These are phyloP conservation scores for Diorhabda sublineata DNA, from an alignment of 1,140 invertebrate species.

Conservation along the genomic window DNA sequence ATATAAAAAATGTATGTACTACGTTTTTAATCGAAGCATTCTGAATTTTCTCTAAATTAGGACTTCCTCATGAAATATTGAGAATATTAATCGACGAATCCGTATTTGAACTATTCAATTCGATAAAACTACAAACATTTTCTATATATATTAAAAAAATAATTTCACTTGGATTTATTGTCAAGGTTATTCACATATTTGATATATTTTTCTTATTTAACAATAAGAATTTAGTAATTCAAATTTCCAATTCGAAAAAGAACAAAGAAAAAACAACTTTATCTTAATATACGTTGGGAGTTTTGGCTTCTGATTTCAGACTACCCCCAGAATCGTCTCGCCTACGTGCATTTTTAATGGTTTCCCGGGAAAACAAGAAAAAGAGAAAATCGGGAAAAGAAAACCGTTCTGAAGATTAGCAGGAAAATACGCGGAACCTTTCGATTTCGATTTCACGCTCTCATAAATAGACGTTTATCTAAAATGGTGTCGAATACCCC, in stretches of 20 bases:
- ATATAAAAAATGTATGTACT: no score
- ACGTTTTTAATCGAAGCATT: no score
- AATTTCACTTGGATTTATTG: no score
- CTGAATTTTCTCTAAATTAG: no score
- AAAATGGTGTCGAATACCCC: neutral
- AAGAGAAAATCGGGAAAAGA: conserved; percentile 2
- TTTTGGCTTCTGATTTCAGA: neutral
- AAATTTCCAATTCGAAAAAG: neutral
- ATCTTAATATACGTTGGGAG: neutral
- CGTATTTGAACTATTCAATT: no score
- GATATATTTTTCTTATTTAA: no score
- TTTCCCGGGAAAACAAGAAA: conserved; percentile 1
- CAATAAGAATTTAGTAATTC: no score
- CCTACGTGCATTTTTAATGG: neutral
- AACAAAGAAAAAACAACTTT: neutral
- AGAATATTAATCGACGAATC: no score
- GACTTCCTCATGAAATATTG: no score
- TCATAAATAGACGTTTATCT: conserved; percentile 2
- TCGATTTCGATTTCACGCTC: conserved; percentile 1
- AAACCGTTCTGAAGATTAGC: conserved; percentile 1
- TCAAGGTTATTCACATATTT: no score
- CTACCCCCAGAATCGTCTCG: neutral
- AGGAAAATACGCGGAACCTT: conserved; percentile 1
- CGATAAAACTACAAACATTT: no score
- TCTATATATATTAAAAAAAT: no score